Conservation (phyloP, 2,888 invertebrate genomes). For the Pomacea canaliculata region DNA sequence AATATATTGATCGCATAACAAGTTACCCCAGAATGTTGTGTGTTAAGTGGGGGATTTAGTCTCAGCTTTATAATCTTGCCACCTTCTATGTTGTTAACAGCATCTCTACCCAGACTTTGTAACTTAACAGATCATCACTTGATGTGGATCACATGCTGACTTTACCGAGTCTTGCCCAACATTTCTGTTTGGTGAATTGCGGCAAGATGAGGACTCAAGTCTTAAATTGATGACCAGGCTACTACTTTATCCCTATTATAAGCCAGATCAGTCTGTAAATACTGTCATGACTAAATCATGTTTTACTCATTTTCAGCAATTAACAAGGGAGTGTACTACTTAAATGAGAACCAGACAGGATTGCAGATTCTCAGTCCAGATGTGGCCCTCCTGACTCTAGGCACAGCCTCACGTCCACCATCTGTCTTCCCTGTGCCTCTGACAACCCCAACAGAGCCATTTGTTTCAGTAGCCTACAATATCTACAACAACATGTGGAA, state of each 20-base stretch:
- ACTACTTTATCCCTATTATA: too few species aligned
- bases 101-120: too few species aligned
- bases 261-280: slow-evolving; percentile 1
- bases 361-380: slow-evolving; percentile 46
- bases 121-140: not conserved
- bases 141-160: not conserved
- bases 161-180: not conserved
- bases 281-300: not conserved
- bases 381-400: slow-evolving; percentile 53
- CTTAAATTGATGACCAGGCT: too few species aligned
- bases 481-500: slow-evolving; percentile 67
- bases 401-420: slow-evolving; percentile 39
- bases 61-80: too few species aligned
- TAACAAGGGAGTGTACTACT: slow-evolving; percentile 41
- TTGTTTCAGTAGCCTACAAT: slow-evolving; percentile 58
- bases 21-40: too few species aligned
- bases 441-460: slow-evolving; percentile 44
- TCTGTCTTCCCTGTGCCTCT: slow-evolving; percentile 61
- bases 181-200: too few species aligned
- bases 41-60: too few species aligned
- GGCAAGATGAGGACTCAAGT: slow-evolving; percentile 15
- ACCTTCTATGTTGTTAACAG: too few species aligned
- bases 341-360: slow-evolving; percentile 33
- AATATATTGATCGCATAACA: too few species aligned
- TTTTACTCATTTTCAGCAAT: slow-evolving; percentile 34